These are phyloP conservation scores for Aspidoscelis tigris DNA, from an alignment of 2,113 vertebrate genomes.

Conservation along the genomic window DNA sequence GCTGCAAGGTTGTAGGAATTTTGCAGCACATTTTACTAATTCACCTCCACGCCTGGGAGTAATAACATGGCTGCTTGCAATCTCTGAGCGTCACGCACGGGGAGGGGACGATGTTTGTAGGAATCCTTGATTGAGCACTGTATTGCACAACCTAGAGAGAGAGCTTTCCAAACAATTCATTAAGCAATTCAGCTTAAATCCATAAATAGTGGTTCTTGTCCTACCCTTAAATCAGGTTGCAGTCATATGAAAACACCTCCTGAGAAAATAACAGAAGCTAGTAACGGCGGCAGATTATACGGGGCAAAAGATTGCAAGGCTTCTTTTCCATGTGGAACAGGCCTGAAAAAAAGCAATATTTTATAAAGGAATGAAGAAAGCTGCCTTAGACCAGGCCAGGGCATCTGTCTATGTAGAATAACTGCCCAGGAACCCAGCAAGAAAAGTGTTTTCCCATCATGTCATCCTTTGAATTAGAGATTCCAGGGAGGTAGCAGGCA, in stretches of 20 bases:
- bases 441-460: too few relatives aligned
- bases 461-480: too few relatives aligned
- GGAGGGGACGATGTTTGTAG: not conserved
- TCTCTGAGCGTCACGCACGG: not conserved
- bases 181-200: not conserved
- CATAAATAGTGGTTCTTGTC: not conserved
- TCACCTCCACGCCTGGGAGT: slow-evolving; percentile 62
- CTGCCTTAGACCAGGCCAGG: not conserved
- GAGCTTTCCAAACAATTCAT: not conserved
- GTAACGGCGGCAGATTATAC: not conserved
- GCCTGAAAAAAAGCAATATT: not conserved
- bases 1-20: slow-evolving; percentile 58
- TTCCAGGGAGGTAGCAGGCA: too few relatives aligned
- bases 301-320: not conserved
- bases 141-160: not conserved
- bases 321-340: not conserved
- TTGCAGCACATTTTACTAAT: slow-evolving; percentile 62
- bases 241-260: not conserved
- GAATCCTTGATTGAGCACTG: slow-evolving; percentile 29
- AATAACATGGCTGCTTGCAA: slow-evolving; percentile 50
- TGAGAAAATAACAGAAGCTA: not conserved
- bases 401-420: not conserved
- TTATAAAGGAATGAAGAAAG: not conserved
- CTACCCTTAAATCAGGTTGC: fast-evolving
- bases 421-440: too few relatives aligned